A percentile compares a stretch with the other conserved stretches of the same genome.
Conservation (phyloP, 2,113 vertebrate species). For the Ailuropoda melanoleuca region DNA sequence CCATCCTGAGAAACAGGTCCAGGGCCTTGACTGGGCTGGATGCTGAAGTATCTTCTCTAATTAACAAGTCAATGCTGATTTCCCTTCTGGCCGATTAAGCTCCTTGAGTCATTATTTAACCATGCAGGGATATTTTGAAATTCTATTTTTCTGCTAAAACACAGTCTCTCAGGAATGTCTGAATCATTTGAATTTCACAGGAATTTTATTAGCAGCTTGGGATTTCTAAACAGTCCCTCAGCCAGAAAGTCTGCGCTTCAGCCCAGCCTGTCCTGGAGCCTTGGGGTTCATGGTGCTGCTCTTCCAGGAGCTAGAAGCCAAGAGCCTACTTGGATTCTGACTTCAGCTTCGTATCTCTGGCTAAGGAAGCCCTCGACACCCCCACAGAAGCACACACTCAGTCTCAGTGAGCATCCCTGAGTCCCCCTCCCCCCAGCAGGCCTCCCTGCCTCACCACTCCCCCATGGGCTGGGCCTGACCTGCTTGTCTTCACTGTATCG, state of each 20-base stretch:
- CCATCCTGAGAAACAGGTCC: not conserved
- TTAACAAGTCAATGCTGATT: not conserved
- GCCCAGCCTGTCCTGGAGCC: too few species aligned
- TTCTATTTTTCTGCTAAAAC: not conserved
- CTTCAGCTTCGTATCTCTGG: not conserved
- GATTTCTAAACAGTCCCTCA: not conserved
- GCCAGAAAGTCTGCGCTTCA: not conserved
- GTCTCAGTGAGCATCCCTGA: not conserved
- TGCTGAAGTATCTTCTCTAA: not conserved
- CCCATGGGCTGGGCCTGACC: not conserved
- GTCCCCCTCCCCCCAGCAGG: not conserved
- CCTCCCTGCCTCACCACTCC: not conserved
- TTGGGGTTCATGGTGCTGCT: not conserved
- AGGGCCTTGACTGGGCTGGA: too few species aligned
- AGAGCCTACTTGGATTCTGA: not conserved
- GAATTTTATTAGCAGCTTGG: not conserved
- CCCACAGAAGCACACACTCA: not conserved
- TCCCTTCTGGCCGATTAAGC: not conserved
- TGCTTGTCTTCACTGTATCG: not conserved
- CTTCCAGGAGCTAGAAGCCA: not conserved
- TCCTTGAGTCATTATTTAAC: not conserved
- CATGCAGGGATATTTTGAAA: not conserved
- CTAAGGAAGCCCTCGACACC: not conserved
- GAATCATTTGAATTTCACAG: not conserved
- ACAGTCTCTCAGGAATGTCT: not conserved